These are phyloP conservation scores for Calcarius lapponicus DNA, from an alignment of 2,797 vertebrate species.

Conservation along the genomic window DNA sequence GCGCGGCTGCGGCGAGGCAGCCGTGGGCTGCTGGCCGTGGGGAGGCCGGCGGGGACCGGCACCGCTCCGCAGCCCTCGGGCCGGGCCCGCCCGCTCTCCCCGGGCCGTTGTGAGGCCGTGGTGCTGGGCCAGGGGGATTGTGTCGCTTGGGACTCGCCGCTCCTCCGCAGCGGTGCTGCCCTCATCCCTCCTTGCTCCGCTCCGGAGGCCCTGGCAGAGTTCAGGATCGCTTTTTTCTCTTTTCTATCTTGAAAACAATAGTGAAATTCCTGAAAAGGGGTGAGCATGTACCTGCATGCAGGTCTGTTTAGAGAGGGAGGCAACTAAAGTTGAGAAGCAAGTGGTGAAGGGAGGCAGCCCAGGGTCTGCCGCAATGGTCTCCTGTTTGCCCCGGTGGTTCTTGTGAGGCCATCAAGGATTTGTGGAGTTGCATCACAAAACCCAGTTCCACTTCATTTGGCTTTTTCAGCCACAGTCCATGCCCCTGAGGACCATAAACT, in stretches of 20 bases:
- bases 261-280: constrained; percentile 43
- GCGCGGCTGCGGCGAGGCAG: not conserved
- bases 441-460: not conserved
- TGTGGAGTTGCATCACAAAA: not conserved
- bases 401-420: not conserved
- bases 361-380: not conserved
- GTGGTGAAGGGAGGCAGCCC: not conserved
- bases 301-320: not conserved
- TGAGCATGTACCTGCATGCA: not conserved
- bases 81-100: not conserved
- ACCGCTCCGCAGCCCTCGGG: not conserved
- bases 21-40: not conserved
- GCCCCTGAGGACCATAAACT: not conserved
- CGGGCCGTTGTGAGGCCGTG: fast-evolving
- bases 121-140: fast-evolving
- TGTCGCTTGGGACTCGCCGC: fast-evolving
- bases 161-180: not conserved
- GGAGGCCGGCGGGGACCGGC: not conserved
- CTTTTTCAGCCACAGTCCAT: not conserved
- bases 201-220: constrained; percentile 1
- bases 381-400: not conserved
- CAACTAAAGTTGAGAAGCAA: not conserved
- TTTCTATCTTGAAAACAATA: constrained; percentile 18
- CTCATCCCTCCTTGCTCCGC: not conserved
- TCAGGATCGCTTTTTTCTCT: not conserved